Base-by-base conservation (phyloP, 2,113 vertebrate species). In the Lipotes vexillifer region DNA sequence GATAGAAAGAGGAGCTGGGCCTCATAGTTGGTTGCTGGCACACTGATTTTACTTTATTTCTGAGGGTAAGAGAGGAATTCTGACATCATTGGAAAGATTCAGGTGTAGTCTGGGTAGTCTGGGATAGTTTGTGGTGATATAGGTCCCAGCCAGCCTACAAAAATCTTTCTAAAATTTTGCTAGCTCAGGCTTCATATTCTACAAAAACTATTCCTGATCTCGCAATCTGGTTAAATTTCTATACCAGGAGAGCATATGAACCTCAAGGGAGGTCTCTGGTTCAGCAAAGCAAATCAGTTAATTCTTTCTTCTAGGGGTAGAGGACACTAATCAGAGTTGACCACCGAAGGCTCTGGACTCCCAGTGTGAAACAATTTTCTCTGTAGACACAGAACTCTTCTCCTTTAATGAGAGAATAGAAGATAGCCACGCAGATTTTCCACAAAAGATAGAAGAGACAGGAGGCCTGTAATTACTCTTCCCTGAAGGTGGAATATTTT, bases 401-500 rank as follows among this genome's bases (percentile, higher is more conserved):
- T 78, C 57, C 55, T 96, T 84, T 69, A 75, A 38, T 88, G 75
- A 59, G 11, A 83, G 52, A 68, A 81, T 71, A 75, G 69, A 29
- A 89, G 83, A 93, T 86, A 85, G 29, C 33, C 75, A 87, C 2
- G 9, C 33, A 84, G 61, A 84, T 57, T 94, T 95, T 90, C 94
- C 83, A 94, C 33, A 92, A 80, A 93, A 96, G 95, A 69, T 23
- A 95, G 92, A 95, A 88, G 33, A 91, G 9, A 80, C 13, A 14
- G 81, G 57, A 90, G 74, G n/a, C 55, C 59, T 88, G 17, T 93
- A 91, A 97, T 93, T 81, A 88, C 71, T 86, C 66, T 91, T 80
- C 75, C 68, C 63, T 95, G 88, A 96, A 97, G 87, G 69, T 96
- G 93, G 87, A 98, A 95, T 95, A 92, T 94, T 97, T 93, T 97